Evolutionary conservation across 2,113 vertebrate species (phyloP).

Genomic region (Tragelaphus scriptus): DNA sequence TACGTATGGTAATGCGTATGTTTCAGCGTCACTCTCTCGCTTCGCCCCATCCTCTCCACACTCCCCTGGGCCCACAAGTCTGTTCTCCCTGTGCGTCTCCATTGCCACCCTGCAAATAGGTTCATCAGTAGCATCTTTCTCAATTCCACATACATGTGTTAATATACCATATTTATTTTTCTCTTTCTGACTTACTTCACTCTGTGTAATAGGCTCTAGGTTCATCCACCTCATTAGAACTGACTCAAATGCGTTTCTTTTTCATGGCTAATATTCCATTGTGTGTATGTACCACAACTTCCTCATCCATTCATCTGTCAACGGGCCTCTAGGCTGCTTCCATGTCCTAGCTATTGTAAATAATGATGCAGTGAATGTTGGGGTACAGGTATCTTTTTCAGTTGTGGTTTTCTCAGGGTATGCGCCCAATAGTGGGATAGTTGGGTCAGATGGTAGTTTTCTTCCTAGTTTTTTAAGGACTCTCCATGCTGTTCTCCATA

Average conservation of each 20-base stretch:
- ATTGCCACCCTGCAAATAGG: background rate
- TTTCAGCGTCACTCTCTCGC: background rate
- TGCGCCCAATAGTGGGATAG: background rate
- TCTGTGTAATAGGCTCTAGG: background rate
- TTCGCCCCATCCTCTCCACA: background rate
- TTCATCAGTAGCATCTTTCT: background rate
- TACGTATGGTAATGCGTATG: fast-evolving
- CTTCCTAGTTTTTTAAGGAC: background rate
- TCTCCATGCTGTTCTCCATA: background rate
- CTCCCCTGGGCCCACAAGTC: background rate
- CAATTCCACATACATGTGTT: background rate
- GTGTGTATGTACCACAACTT: background rate
- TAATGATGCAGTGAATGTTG: background rate
- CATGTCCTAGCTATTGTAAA: background rate
- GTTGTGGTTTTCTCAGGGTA: background rate
- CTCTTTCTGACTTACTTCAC: background rate
- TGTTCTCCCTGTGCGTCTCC: background rate
- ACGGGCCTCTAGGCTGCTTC: background rate
- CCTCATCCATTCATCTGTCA: background rate
- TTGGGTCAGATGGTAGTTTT: background rate
- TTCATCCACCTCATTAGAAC: background rate
- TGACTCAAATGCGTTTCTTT: background rate
- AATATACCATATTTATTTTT: background rate
- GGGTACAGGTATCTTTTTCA: background rate
- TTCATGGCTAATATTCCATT: background rate